Evolutionary conservation across 2,113 vertebrate genomes (phyloP), one percentile per base, ranked within the genome.

Genomic region (Cranoglanis bouderius): DNA sequence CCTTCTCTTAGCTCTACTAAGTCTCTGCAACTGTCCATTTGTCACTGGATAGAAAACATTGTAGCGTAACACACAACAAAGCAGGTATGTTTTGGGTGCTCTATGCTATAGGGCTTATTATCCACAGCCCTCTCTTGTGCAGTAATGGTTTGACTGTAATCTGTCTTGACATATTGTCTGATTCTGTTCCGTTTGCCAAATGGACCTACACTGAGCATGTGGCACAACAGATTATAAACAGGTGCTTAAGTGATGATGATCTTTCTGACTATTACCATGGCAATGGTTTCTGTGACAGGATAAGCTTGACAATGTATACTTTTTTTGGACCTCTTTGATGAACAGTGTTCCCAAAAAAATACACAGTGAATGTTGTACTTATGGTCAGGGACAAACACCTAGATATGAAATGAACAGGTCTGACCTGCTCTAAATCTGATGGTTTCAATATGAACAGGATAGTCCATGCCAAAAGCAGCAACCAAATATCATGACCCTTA

Each of bases 191-290:
- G 67, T 65, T 87, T 67, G 49, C 74, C 61, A 85, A 43, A 59
- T 43, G 46, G 75, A 40, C 57, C 81, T 72, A 77, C 26, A 14
- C 59, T 72, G 85, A 59, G 55, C 82, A 87, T 87, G 63, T 84
- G 90, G 72, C 81, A 63, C 85, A 89, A 87, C 90, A 89, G 38
- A 90, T 85, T 84, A 83, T 74, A 72, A 87, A 85, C 82, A 63
- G 85, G 83, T 91, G 43, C 85, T 82, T 70, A 87, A 32, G 8
- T 51, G 70, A 85, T 70, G 67, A 85, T 88, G 75, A 91, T 89
- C 83, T 74, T 67, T 88, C 24, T 89, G 87, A 91, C 87, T 63
- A 67, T 91, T 32, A 2, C 89, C 89, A 57, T 91, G 89, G 89
- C 46, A 85, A 91, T 53, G 3, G 84, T 55, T 63, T 63, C 82